A percentile compares a stretch with the other conserved stretches of the same genome.
phyloP scores from a whole-genome alignment of 2,888 invertebrate genomes.

The Drosophila bunnanda region DNA sequence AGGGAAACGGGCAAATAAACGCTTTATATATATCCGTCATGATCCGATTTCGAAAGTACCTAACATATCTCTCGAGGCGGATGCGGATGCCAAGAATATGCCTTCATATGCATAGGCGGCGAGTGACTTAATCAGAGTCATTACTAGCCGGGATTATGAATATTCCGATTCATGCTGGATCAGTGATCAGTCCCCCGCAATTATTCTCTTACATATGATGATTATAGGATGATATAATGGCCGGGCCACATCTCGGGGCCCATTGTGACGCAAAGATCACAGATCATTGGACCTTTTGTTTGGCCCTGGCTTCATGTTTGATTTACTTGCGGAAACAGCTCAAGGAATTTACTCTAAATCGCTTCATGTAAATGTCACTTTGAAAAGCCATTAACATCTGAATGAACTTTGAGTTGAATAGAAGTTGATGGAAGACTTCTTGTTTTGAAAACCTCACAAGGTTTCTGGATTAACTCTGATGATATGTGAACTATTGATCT shows the following conservation, averaged over 20 bases:
- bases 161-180: slow-evolving; percentile 41
- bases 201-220: slow-evolving; percentile 41
- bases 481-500: neutral
- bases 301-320: slow-evolving; percentile 14
- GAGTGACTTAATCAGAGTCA: slow-evolving; percentile 51
- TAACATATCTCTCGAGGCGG: slow-evolving; percentile 18
- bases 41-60: slow-evolving; percentile 35
- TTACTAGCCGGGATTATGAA: slow-evolving; percentile 39
- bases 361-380: slow-evolving; percentile 35
- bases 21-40: slow-evolving; percentile 4
- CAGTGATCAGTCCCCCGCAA: slow-evolving; percentile 56
- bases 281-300: slow-evolving; percentile 39
- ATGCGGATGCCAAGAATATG: slow-evolving; percentile 56
- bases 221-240: slow-evolving; percentile 48
- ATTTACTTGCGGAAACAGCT: slow-evolving; percentile 59
- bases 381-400: slow-evolving; percentile 32
- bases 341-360: slow-evolving; percentile 21
- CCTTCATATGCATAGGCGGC: slow-evolving; percentile 58
- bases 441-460: slow-evolving; percentile 14
- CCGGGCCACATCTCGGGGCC: slow-evolving; percentile 50
- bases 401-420: slow-evolving; percentile 30
- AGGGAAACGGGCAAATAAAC: slow-evolving; percentile 14
- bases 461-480: slow-evolving; percentile 11
- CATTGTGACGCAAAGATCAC: slow-evolving; percentile 58
- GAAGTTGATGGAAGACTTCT: slow-evolving; percentile 2